Percentiles rank a stretch among this genome's conserved stretches.
Evolutionary conservation across 2,888 invertebrate genomes (phyloP).

Genomic region (Apamea epomidion): DNA sequence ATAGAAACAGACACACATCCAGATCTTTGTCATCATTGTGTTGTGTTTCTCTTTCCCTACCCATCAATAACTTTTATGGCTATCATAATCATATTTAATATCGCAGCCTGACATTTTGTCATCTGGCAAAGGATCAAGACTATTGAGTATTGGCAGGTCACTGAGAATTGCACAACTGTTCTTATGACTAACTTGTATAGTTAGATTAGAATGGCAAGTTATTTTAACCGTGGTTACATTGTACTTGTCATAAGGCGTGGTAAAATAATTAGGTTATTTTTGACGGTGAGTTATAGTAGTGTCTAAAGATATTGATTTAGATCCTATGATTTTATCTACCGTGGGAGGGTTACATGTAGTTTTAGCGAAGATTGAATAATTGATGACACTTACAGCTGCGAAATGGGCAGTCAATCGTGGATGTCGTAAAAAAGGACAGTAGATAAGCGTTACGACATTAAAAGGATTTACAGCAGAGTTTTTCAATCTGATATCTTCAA

Average conservation of each 20-base stretch:
- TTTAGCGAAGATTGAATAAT: conserved; percentile 26
- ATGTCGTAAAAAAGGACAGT: not conserved
- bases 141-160: conserved; percentile 69
- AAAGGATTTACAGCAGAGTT: not conserved
- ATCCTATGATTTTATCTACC: conserved; percentile 13
- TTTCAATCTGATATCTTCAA: not conserved
- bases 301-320: conserved; percentile 47
- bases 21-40: conserved; percentile 21
- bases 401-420: not conserved
- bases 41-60: conserved; percentile 17
- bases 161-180: conserved; percentile 46
- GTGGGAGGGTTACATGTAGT: not conserved
- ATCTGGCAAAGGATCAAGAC: conserved; percentile 63
- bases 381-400: not conserved
- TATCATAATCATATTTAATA: conserved; percentile 51
- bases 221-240: conserved; percentile 54
- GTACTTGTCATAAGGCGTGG: conserved; percentile 35
- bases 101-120: conserved; percentile 55
- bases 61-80: conserved; percentile 39
- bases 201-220: conserved; percentile 48
- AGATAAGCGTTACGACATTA: too few relatives aligned
- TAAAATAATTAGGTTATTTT: conserved; percentile 50
- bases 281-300: conserved; percentile 42
- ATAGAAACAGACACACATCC: not conserved
- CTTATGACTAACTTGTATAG: conserved; percentile 29